These are phyloP conservation scores for Portevinia maculata DNA, from an alignment of 2,888 invertebrate species.

Conservation along the genomic window DNA sequence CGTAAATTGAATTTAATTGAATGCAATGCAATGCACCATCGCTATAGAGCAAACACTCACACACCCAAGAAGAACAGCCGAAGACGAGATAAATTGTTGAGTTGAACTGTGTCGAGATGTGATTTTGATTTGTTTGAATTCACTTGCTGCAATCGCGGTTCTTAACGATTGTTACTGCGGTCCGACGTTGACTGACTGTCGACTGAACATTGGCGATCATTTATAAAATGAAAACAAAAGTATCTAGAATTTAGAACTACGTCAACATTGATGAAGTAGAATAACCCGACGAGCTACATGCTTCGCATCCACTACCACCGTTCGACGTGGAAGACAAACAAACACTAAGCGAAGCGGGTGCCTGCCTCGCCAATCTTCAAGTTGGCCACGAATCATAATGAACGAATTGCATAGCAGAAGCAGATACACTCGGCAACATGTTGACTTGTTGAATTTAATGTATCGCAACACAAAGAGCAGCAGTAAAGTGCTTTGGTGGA, in stretches of 20 bases:
- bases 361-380: constrained; percentile 6
- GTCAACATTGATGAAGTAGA: constrained; percentile 25
- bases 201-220: constrained; percentile 54
- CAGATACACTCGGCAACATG: constrained; percentile 42
- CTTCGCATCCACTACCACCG: constrained; percentile 23
- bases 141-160: background rate
- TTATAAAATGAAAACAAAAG: constrained; percentile 69
- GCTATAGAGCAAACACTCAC: constrained; percentile 13
- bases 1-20: constrained; percentile 73
- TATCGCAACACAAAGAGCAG: constrained; percentile 25
- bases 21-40: constrained; percentile 66
- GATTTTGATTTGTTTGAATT: too few species aligned
- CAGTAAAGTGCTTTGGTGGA: constrained; percentile 1
- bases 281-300: constrained; percentile 44
- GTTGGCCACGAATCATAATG: constrained; percentile 66
- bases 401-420: background rate
- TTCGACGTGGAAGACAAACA: constrained; percentile 68
- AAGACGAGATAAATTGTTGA: background rate
- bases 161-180: constrained; percentile 53
- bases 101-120: constrained; percentile 5
- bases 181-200: constrained; percentile 68
- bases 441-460: constrained; percentile 62
- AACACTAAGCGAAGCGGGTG: constrained; percentile 46
- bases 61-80: background rate
- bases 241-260: constrained; percentile 54